Base-by-base conservation (phyloP, 2,797 vertebrate genomes). In the Rhabdomys pumilio region DNA sequence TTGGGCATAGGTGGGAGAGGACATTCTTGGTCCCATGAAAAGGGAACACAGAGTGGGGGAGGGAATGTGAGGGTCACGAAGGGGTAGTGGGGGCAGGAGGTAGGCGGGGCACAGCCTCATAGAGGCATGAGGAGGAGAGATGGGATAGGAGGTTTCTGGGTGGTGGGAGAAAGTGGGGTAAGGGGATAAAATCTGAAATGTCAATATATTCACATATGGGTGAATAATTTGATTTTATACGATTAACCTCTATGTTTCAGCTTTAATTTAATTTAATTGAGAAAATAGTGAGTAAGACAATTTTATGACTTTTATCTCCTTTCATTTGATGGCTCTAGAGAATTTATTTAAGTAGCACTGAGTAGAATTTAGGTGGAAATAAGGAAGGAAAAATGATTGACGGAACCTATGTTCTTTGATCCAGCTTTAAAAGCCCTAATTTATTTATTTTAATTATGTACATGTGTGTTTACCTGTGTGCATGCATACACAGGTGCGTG, bases 211-310 rank as follows among this genome's bases (percentile, higher is more conserved):
- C 38, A 0, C 5, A 59, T 13, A 81, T 83, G 44, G 73, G 57
- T 55, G 38, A 19, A 22, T 24, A 63, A 57, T 53, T 94, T 89
- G 63, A 6, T 44, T 91, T 69, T 81, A 55, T 61, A 76, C 53
- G 50, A 79, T 53, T 65, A 47, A 53, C 15, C 44, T 24, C 53
- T 29, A 44, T 87, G 6, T 59, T 13, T 34, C 17, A 61, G 6
- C 24, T 93, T 93, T 83, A 90, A 38, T 38, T 38, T 38, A 38
- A 38, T 38, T 38, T 38, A 38, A 38, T 38, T 38, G 24, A 77
- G 17, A 69, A 85, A 61, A 84, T 31, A 67, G n/a, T 47, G 91
- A 84, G 17, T 34, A 88, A 90, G 61, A 55, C 55, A 87, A 76
- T 57, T 24, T 82, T 15, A 31, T 44, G 73, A 91, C 5, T 67